Evolutionary conservation across 2,888 invertebrate genomes (phyloP).

Genomic region (Aradus depressus): DNA sequence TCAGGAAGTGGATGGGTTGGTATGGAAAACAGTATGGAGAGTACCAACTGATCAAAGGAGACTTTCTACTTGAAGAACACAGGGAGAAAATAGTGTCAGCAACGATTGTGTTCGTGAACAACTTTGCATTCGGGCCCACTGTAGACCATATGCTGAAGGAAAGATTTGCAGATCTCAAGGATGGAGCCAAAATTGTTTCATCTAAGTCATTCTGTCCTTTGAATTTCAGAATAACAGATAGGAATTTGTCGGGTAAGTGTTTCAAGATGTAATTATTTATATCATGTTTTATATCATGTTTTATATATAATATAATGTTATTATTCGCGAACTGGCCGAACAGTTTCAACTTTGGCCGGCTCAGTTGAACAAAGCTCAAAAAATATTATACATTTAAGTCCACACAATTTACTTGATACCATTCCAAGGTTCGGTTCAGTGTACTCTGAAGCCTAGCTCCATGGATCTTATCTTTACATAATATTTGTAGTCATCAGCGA

Average conservation of each 20-base stretch:
- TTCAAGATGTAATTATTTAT: too few species aligned
- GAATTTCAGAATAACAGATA: slow-evolving; percentile 94
- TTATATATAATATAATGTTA: not conserved
- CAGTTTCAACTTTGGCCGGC: not conserved
- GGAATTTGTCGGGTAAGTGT: slow-evolving; percentile 76
- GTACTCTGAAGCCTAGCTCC: too few species aligned
- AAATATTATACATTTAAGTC: not conserved
- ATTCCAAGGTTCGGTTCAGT: too few species aligned
- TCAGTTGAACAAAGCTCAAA: not conserved
- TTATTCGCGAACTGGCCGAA: not conserved
- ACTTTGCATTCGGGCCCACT: slow-evolving; percentile 96
- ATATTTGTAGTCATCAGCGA: too few species aligned
- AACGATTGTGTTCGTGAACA: slow-evolving; percentile 96
- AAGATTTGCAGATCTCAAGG: slow-evolving; percentile 88
- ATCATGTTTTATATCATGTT: not conserved
- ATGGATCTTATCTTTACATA: too few species aligned
- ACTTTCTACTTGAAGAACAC: slow-evolving; percentile 85
- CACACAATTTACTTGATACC: not conserved
- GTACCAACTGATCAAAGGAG: slow-evolving; percentile 84
- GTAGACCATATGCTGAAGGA: slow-evolving; percentile 96
- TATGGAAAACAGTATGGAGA: slow-evolving; percentile 91
- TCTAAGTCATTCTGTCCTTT: slow-evolving; percentile 98
- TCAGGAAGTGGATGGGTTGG: slow-evolving; percentile 94
- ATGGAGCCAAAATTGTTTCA: slow-evolving; percentile 92
- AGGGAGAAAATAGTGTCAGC: slow-evolving; percentile 88